These are phyloP conservation scores for Chamaea fasciata DNA, from an alignment of 2,113 vertebrate species.

Conservation along the genomic window DNA sequence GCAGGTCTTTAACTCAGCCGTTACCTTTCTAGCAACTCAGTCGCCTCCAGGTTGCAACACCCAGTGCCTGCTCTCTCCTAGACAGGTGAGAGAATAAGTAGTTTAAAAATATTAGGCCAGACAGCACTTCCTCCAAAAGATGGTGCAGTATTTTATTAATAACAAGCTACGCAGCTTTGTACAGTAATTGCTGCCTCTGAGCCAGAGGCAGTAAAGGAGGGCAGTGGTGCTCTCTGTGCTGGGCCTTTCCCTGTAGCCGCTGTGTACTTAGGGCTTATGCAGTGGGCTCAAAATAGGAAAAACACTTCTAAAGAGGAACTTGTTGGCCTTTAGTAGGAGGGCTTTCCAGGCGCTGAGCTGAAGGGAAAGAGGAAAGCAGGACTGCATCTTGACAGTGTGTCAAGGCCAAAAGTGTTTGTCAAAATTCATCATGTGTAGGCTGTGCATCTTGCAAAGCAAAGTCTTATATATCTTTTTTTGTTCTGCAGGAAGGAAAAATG, in stretches of 20 bases:
- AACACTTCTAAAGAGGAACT: neutral
- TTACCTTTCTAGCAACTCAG: neutral
- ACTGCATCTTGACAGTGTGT: neutral
- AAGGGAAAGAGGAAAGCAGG: neutral
- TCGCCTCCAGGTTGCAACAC: neutral
- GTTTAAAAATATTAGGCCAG: neutral
- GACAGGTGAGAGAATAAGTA: neutral
- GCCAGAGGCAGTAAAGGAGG: neutral
- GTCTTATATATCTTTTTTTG: neutral
- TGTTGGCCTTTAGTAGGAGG: neutral
- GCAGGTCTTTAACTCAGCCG: neutral
- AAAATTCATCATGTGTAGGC: neutral
- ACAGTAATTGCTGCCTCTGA: neutral
- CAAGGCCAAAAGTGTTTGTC: neutral
- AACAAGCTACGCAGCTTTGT: neutral
- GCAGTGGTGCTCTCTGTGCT: accelerated
- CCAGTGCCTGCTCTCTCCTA: neutral
- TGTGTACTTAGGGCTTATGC: accelerated
- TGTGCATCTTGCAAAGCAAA: neutral
- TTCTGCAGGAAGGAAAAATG: neutral
- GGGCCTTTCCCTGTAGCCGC: neutral
- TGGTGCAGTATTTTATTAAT: neutral
- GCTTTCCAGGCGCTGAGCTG: neutral
- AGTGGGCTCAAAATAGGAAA: neutral
- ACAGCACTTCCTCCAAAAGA: neutral